These are phyloP conservation scores for Drosophila paranaensis DNA, from an alignment of 2,888 invertebrate genomes.

Conservation along the genomic window DNA sequence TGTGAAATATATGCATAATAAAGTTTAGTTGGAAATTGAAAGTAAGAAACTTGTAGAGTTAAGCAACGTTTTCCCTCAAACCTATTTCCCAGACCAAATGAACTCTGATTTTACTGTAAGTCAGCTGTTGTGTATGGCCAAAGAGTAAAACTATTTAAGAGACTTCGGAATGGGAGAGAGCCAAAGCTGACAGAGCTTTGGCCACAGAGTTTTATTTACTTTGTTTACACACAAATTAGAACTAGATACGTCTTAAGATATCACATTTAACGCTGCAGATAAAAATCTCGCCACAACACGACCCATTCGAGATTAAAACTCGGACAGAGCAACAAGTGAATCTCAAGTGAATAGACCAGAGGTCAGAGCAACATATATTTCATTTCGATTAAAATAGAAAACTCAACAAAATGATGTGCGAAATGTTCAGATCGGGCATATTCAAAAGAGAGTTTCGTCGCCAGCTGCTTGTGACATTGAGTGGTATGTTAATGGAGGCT, in stretches of 20 bases:
- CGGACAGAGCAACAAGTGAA: background rate
- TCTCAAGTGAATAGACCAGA: slow-evolving; percentile 24
- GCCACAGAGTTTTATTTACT: slow-evolving; percentile 5
- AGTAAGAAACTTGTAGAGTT: background rate
- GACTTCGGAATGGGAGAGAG: background rate
- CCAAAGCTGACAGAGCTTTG: slow-evolving; percentile 3
- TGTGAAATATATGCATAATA: too few relatives aligned
- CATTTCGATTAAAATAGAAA: background rate
- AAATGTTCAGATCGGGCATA: slow-evolving; percentile 61
- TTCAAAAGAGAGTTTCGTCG: slow-evolving; percentile 67
- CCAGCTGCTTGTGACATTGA: slow-evolving; percentile 70
- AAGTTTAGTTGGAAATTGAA: too few relatives aligned
- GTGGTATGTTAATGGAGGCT: slow-evolving; percentile 56
- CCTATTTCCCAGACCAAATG: background rate
- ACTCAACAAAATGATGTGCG: slow-evolving; percentile 50
- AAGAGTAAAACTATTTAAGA: too few relatives aligned
- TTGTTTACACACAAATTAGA: slow-evolving; percentile 62
- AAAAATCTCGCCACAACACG: slow-evolving; percentile 29
- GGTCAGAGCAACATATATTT: slow-evolving; percentile 1
- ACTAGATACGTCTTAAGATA: slow-evolving; percentile 29
- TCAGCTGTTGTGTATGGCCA: background rate
- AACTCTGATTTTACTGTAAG: background rate
- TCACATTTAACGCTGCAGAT: slow-evolving; percentile 2
- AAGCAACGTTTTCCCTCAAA: background rate
- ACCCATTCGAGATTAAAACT: slow-evolving; percentile 35